These are phyloP conservation scores for Melanogrammus aeglefinus DNA, from an alignment of 2,797 vertebrate species.

Conservation along the genomic window DNA sequence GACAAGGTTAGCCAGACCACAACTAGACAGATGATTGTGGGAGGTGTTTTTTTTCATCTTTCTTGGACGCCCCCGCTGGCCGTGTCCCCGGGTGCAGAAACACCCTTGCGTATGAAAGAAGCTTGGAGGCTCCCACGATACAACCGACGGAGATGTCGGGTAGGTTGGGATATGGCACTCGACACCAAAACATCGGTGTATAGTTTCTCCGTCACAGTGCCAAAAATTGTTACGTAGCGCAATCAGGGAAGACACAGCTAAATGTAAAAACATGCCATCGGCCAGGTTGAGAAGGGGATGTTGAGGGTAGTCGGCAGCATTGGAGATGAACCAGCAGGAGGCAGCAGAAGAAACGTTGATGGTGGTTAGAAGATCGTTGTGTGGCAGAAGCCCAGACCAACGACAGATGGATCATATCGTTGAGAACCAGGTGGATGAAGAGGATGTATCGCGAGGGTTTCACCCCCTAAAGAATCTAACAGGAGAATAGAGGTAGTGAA, in stretches of 20 bases:
- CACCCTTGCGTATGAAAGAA: slow-evolving; percentile 29
- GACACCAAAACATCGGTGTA: slow-evolving; percentile 59
- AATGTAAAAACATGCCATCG: slow-evolving; percentile 69
- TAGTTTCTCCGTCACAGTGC: slow-evolving; percentile 54
- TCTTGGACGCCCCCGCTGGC: no score
- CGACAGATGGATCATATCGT: slow-evolving; percentile 69
- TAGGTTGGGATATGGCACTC: slow-evolving; percentile 39
- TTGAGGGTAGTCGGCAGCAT: slow-evolving; percentile 53
- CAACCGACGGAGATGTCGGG: slow-evolving; percentile 49
- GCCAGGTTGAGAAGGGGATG: slow-evolving; percentile 67
- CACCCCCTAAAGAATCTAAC: slow-evolving; percentile 50
- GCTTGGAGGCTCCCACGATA: slow-evolving; percentile 35
- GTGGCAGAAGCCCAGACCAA: slow-evolving; percentile 25
- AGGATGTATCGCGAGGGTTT: slow-evolving; percentile 70
- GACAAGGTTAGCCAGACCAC: slow-evolving; percentile 57
- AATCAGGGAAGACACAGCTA: slow-evolving; percentile 65
- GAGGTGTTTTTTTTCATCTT: no score
- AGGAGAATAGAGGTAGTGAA: not conserved
- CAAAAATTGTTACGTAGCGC: slow-evolving; percentile 51
- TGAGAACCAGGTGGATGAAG: slow-evolving; percentile 71
- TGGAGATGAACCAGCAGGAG: slow-evolving; percentile 33
- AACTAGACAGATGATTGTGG: slow-evolving; percentile 41
- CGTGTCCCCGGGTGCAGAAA: slow-evolving; percentile 36
- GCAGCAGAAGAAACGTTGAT: slow-evolving; percentile 53
- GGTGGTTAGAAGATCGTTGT: slow-evolving; percentile 33